phyloP scores from a whole-genome alignment of 1,140 invertebrate genomes.

The Zaprionus gabonicus region DNA sequence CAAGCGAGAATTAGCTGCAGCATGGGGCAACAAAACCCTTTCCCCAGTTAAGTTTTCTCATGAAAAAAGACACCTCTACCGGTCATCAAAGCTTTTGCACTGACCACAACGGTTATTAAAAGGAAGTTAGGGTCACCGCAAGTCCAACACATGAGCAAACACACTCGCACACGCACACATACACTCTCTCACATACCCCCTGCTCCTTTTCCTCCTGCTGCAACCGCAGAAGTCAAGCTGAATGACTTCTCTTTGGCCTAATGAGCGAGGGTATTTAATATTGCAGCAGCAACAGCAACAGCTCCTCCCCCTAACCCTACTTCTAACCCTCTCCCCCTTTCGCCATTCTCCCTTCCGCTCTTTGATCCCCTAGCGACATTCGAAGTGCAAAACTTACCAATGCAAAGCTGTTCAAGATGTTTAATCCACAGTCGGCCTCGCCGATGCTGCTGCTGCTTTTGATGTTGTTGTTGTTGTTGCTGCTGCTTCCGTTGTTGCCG shows the following conservation, averaged over 20 bases:
- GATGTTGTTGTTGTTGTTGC: slow-evolving; percentile 15
- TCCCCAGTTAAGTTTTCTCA: background rate
- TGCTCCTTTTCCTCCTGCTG: background rate
- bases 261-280: slow-evolving; percentile 44
- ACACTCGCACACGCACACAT: background rate
- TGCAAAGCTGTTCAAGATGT: slow-evolving; percentile 58
- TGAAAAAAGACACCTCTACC: slow-evolving; percentile 3
- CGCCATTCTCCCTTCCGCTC: background rate
- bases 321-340: background rate
- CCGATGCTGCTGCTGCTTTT: slow-evolving; percentile 17
- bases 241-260: slow-evolving; percentile 46
- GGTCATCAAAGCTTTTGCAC: slow-evolving; percentile 5
- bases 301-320: slow-evolving; percentile 13
- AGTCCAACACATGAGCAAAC: slow-evolving; percentile 23
- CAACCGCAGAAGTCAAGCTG: slow-evolving; percentile 49
- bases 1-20: background rate
- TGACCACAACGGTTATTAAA: slow-evolving; percentile 61
- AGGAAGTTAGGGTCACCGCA: slow-evolving; percentile 49
- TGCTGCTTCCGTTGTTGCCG: slow-evolving; percentile 54
- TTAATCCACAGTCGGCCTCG: slow-evolving; percentile 63
- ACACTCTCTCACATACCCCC: background rate
- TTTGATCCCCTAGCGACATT: background rate
- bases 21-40: background rate
- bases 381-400: slow-evolving; percentile 56
- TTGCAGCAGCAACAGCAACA: slow-evolving; percentile 38